phyloP scores from a whole-genome alignment of 1,140 invertebrate species.

The Trachelipus rathkii region DNA sequence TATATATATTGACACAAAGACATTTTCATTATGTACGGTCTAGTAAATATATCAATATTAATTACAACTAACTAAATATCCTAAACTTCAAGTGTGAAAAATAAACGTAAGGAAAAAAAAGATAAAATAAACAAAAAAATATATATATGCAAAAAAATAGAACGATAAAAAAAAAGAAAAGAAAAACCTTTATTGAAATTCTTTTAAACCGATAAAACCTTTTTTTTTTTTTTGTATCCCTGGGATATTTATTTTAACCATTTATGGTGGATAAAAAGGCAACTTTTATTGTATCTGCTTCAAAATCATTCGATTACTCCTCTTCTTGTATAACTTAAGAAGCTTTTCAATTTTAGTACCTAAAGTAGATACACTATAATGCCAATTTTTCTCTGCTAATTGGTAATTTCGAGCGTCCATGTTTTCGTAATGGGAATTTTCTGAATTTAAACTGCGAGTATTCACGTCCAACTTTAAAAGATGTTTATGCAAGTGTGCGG shows the following conservation, averaged over 20 bases:
- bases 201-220: no score
- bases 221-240: no score
- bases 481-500: neutral
- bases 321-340: neutral
- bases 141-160: no score
- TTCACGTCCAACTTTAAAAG: neutral
- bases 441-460: neutral
- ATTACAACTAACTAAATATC: no score
- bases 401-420: neutral
- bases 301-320: constrained; percentile 7
- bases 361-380: neutral
- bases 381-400: neutral
- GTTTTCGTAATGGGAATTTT: neutral
- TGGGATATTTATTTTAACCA: neutral
- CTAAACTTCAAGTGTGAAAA: no score
- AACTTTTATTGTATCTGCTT: neutral
- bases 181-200: no score
- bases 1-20: no score
- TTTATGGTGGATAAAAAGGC: neutral
- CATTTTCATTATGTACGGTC: no score
- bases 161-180: no score
- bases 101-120: no score
- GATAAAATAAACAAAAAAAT: no score
- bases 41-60: no score
- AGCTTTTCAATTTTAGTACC: neutral